Conservation (phyloP, 2,888 invertebrate species). For the Coleophora flavipennella region DNA sequence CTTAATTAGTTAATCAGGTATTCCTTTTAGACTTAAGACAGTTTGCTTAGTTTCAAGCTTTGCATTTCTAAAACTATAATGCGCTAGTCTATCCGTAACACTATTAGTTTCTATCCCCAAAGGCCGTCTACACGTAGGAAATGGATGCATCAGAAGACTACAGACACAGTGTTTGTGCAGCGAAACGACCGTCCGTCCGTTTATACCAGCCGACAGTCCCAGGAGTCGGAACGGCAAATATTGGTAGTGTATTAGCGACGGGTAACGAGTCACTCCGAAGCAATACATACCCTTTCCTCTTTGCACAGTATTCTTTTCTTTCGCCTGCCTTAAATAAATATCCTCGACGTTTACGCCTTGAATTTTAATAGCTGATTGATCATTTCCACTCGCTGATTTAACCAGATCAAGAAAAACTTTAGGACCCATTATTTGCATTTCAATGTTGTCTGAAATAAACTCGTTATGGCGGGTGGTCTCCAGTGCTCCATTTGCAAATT, state of each 20-base stretch:
- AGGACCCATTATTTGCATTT: conserved; percentile 47
- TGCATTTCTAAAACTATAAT: too few species aligned
- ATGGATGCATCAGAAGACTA: conserved; percentile 42
- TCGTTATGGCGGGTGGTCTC: conserved; percentile 38
- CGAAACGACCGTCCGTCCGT: conserved; percentile 35
- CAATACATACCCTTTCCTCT: conserved; percentile 16
- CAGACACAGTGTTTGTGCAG: conserved; percentile 44
- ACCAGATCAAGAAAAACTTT: conserved; percentile 24
- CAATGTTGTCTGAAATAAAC: conserved; percentile 35
- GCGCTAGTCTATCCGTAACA: conserved; percentile 14
- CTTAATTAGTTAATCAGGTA: too few species aligned
- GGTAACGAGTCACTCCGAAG: conserved; percentile 47
- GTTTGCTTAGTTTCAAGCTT: too few species aligned
- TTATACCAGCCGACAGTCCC: conserved; percentile 32
- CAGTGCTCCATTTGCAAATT: conserved; percentile 50
- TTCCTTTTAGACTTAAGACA: too few species aligned
- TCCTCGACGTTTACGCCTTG: conserved; percentile 12
- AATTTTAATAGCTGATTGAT: conserved; percentile 7
- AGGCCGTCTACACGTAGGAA: conserved; percentile 21
- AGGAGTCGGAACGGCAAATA: conserved; percentile 48
- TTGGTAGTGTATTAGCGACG: conserved; percentile 56
- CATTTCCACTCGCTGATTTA: not conserved
- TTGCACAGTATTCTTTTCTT: conserved; percentile 18
- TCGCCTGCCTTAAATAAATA: conserved; percentile 12
- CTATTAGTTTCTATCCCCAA: conserved; percentile 31